A percentile compares a stretch with the other conserved stretches of the same genome.
Conservation (phyloP, 2,888 invertebrate genomes). For the Eutolmus rufibarbis region DNA sequence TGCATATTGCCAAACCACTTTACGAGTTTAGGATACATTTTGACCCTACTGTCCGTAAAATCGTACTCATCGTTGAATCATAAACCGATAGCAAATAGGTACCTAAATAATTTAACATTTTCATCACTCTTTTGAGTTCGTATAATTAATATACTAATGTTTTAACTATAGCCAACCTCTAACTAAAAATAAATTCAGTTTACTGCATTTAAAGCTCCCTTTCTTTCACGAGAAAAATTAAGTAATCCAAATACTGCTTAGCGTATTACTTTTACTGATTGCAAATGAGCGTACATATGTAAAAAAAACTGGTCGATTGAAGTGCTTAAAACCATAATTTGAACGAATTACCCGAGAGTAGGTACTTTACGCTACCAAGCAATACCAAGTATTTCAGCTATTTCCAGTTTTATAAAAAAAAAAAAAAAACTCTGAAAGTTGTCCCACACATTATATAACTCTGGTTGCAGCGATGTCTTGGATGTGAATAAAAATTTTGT, state of each 20-base stretch:
- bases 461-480: neutral
- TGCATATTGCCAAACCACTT: too few species aligned
- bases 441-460: constrained; percentile 14
- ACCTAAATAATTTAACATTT: too few species aligned
- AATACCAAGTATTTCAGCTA: neutral
- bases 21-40: too few species aligned
- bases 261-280: neutral
- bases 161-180: too few species aligned
- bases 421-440: neutral
- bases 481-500: neutral
- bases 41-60: too few species aligned
- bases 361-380: neutral
- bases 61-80: too few species aligned
- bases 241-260: neutral
- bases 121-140: too few species aligned
- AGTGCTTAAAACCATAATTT: neutral
- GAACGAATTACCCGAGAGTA: neutral
- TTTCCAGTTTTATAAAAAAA: neutral
- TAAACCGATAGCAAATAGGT: too few species aligned
- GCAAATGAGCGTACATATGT: neutral
- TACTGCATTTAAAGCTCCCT: too few species aligned
- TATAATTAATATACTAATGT: too few species aligned
- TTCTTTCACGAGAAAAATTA: neutral
- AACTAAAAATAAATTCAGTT: too few species aligned
- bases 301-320: neutral